Percentiles rank a stretch among this genome's conserved stretches.
Evolutionary conservation across 1,140 invertebrate genomes (phyloP).

Genomic region (Drosophila tani): DNA sequence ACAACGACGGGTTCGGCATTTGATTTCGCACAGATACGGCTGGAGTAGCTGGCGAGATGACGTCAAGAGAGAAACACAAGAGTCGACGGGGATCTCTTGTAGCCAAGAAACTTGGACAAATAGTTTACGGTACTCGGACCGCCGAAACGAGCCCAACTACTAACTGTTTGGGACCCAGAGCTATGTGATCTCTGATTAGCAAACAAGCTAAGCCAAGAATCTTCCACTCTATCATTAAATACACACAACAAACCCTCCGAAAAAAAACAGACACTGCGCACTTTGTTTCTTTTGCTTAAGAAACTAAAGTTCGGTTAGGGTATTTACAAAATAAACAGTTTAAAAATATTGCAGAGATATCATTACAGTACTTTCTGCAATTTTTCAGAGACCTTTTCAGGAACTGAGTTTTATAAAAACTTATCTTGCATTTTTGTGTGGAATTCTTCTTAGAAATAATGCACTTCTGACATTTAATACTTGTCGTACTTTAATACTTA

Average conservation of each 20-base stretch:
- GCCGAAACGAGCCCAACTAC: constrained; percentile 50
- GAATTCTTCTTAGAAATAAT: background rate
- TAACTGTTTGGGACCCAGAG: constrained; percentile 66
- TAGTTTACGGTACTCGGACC: constrained; percentile 74
- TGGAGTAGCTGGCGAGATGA: constrained; percentile 44
- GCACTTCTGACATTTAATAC: background rate
- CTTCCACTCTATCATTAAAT: constrained; percentile 61
- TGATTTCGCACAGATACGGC: constrained; percentile 75
- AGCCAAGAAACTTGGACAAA: constrained; percentile 72
- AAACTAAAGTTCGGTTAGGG: constrained; percentile 28
- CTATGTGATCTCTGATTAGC: constrained; percentile 72
- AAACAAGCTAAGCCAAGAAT: constrained; percentile 60
- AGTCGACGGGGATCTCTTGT: constrained; percentile 47
- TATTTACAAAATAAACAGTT: background rate
- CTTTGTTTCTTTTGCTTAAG: constrained; percentile 41
- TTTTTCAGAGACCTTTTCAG: too few relatives aligned
- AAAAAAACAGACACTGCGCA: constrained; percentile 44
- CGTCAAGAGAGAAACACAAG: constrained; percentile 59
- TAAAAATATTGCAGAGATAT: background rate
- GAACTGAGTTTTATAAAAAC: too few relatives aligned
- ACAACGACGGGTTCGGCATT: constrained; percentile 72
- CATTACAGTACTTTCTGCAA: too few relatives aligned
- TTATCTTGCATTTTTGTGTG: background rate
- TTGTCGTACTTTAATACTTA: too few relatives aligned
- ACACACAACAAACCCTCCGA: constrained; percentile 35